These are phyloP conservation scores for Sceloporus tristichus DNA, from an alignment of 2,113 vertebrate species.

Conservation along the genomic window DNA sequence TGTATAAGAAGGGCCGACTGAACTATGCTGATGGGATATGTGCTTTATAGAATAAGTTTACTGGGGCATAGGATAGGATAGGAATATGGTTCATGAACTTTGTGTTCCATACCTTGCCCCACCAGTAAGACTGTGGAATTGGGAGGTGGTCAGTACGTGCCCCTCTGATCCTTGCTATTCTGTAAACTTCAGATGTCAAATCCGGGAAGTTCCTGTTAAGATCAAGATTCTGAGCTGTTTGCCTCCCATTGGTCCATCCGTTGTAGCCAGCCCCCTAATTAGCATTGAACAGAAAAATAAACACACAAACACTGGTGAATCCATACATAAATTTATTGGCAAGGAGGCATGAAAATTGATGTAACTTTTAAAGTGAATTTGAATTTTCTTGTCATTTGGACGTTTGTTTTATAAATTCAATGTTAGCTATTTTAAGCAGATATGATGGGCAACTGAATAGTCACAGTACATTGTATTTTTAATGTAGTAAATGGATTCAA, in stretches of 20 bases:
- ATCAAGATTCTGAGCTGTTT: slow-evolving; percentile 93
- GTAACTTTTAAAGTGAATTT: not conserved
- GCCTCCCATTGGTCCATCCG: slow-evolving; percentile 90
- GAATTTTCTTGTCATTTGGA: not conserved
- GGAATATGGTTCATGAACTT: slow-evolving; percentile 27
- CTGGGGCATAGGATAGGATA: not conserved
- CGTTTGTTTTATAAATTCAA: not conserved
- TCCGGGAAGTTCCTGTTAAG: slow-evolving; percentile 98
- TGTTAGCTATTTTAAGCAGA: not conserved
- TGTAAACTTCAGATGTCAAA: slow-evolving; percentile 90
- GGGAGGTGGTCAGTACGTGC: slow-evolving; percentile 89
- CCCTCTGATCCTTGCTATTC: slow-evolving; percentile 80
- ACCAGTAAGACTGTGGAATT: slow-evolving; percentile 94
- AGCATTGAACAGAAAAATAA: not conserved
- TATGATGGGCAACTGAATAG: too few species aligned
- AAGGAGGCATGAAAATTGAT: not conserved
- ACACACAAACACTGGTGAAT: not conserved
- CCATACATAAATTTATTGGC: not conserved
- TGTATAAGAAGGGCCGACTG: too few species aligned
- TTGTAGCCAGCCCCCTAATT: slow-evolving; percentile 91
- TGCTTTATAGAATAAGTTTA: too few species aligned
- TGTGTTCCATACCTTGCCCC: slow-evolving; percentile 88
- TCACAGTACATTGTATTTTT: not conserved
- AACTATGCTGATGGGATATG: too few species aligned
- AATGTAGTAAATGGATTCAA: not conserved